phyloP scores from a whole-genome alignment of 2,113 vertebrate genomes.

The Oncorhynchus tshawytscha region DNA sequence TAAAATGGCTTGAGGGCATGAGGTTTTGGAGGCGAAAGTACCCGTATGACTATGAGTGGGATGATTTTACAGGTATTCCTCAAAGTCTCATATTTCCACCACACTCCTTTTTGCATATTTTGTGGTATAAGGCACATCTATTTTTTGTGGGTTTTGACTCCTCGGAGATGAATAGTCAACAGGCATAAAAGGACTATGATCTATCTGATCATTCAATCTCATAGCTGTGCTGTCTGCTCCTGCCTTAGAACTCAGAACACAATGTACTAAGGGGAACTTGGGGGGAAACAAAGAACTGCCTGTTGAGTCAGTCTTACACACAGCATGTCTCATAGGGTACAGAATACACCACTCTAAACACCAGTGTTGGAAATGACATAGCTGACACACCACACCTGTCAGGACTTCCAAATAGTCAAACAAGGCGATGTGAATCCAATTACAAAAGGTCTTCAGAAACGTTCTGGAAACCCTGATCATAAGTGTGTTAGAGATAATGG shows the following conservation, averaged over 20 bases:
- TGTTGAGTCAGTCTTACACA: too few relatives aligned
- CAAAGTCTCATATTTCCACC: conserved; percentile 23
- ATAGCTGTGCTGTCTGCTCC: conserved; percentile 3
- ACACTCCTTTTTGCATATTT: conserved; percentile 29
- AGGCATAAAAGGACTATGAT: conserved; percentile 42
- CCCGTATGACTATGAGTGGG: not conserved
- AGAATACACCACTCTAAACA: not conserved
- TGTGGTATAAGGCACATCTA: conserved; percentile 44
- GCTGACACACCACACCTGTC: not conserved
- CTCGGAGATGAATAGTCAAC: conserved; percentile 35
- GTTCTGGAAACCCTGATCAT: conserved; percentile 36
- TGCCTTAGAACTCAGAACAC: conserved; percentile 21
- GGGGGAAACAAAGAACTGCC: not conserved
- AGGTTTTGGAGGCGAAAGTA: not conserved
- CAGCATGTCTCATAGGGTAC: too few relatives aligned
- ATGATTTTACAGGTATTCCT: conserved; percentile 13
- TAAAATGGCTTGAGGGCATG: conserved; percentile 7
- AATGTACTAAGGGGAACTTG: conserved; percentile 4
- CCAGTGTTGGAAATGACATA: not conserved
- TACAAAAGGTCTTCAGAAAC: conserved; percentile 28
- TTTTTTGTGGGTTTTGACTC: conserved; percentile 23
- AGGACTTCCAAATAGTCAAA: conserved; percentile 9
- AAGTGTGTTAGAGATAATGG: conserved; percentile 42
- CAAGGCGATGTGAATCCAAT: conserved; percentile 36
- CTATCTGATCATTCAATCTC: conserved; percentile 16